Conservation (phyloP, 2,888 invertebrate species). For the Osmoderma eremita region DNA sequence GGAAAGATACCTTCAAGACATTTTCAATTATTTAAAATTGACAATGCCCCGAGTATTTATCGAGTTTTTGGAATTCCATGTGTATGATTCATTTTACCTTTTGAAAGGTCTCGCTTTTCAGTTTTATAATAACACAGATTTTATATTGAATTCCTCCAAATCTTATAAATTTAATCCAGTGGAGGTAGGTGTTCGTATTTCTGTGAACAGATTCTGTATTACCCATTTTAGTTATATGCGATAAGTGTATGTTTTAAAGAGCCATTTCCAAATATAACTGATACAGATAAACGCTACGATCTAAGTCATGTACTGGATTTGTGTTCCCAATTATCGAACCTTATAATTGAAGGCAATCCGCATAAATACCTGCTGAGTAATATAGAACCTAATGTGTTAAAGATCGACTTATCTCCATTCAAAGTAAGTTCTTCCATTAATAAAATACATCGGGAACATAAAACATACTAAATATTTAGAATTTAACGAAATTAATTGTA, state of each 20-base stretch:
- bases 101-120: constrained; percentile 83
- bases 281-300: constrained; percentile 82
- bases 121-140: constrained; percentile 80
- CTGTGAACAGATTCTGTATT: not conserved
- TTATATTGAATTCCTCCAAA: constrained; percentile 69
- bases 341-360: constrained; percentile 75
- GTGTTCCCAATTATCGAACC: constrained; percentile 77
- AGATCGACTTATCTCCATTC: constrained; percentile 85
- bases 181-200: constrained; percentile 68
- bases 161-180: constrained; percentile 80
- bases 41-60: constrained; percentile 84
- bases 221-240: constrained; percentile 77
- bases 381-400: constrained; percentile 81
- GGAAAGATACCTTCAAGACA: constrained; percentile 81
- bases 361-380: constrained; percentile 83
- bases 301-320: constrained; percentile 93
- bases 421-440: constrained; percentile 65
- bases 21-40: constrained; percentile 79
- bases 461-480: constrained; percentile 5
- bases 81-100: constrained; percentile 90
- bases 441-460: not conserved
- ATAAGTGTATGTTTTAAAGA: constrained; percentile 88
- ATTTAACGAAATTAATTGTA: constrained; percentile 63
- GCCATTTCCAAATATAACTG: constrained; percentile 84
- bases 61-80: constrained; percentile 86